Conservation (phyloP, 1,140 invertebrate genomes). For the Littorina saxatilis region DNA sequence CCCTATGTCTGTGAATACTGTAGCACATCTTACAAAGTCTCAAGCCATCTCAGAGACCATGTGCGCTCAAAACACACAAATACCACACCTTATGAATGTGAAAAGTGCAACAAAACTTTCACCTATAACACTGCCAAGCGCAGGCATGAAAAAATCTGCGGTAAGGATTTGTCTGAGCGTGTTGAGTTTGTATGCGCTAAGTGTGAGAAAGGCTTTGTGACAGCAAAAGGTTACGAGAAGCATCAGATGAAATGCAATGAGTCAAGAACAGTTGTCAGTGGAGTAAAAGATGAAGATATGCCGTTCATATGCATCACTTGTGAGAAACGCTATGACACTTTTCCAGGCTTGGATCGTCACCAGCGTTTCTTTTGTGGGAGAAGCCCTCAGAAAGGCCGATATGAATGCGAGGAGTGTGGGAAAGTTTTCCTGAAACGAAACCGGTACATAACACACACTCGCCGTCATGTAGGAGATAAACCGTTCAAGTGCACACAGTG, state of each 20-base stretch:
- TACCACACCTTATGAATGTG: neutral
- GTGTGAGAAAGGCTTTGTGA: slow-evolving; percentile 13
- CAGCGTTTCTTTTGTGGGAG: slow-evolving; percentile 14
- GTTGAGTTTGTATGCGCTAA: neutral
- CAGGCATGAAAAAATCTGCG: slow-evolving; percentile 12
- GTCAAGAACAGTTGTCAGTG: neutral
- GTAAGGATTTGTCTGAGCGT: neutral
- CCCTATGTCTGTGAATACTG: neutral
- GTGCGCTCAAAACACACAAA: slow-evolving; percentile 9
- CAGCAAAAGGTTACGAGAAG: neutral
- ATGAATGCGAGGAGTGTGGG: slow-evolving; percentile 8
- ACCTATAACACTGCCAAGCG: slow-evolving; percentile 5
- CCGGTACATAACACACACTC: slow-evolving; percentile 10
- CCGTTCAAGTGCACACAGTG: slow-evolving; percentile 10
- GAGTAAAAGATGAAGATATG: neutral
- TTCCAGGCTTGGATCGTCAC: neutral
- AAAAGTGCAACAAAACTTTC: slow-evolving; percentile 1
- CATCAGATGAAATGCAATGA: neutral
- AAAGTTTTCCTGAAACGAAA: neutral
- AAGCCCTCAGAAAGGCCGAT: slow-evolving; percentile 2
- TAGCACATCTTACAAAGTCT: neutral
- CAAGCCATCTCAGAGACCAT: neutral
- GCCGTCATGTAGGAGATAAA: slow-evolving; percentile 6
- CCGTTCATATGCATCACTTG: slow-evolving; percentile 3
- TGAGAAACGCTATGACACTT: neutral